A percentile compares a stretch with the other conserved stretches of the same genome.
Conservation (phyloP, 2,797 vertebrate species). For the Strix occidentalis region DNA sequence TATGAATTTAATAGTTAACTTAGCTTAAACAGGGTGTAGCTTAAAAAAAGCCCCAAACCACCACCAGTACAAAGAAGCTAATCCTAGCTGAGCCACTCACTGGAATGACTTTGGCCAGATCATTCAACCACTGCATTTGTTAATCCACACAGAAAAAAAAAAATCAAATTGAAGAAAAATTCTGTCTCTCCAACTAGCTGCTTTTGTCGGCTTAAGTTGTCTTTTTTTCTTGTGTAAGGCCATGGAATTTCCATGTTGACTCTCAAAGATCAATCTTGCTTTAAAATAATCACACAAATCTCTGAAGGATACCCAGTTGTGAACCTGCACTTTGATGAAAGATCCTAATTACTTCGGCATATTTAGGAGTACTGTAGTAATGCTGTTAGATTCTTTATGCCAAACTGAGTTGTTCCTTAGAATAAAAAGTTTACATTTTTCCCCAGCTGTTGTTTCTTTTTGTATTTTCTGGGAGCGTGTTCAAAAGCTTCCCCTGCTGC, state of each 20-base stretch:
- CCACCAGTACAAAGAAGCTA: not conserved
- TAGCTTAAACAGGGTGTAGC: not conserved
- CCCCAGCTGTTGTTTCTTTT: not conserved
- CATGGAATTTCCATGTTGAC: not conserved
- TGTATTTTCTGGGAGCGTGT: not conserved
- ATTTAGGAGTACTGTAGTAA: not conserved
- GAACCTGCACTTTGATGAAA: not conserved
- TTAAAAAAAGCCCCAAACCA: not conserved
- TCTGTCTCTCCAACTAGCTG: not conserved
- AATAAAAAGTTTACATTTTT: not conserved
- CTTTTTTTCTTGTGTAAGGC: not conserved
- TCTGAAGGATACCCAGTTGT: not conserved
- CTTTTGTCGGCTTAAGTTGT: not conserved
- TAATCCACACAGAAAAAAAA: not conserved
- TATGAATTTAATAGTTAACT: not conserved
- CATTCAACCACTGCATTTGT: not conserved
- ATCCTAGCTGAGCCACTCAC: not conserved
- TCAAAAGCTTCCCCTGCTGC: not conserved
- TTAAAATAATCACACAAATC: not conserved
- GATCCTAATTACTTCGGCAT: not conserved
- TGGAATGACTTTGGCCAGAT: not conserved
- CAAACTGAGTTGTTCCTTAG: not conserved
- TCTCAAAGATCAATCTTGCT: not conserved
- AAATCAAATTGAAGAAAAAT: not conserved
- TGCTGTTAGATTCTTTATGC: not conserved